Evolutionary conservation across 1,140 invertebrate genomes (phyloP).

Genomic region (Papilio dardanus): DNA sequence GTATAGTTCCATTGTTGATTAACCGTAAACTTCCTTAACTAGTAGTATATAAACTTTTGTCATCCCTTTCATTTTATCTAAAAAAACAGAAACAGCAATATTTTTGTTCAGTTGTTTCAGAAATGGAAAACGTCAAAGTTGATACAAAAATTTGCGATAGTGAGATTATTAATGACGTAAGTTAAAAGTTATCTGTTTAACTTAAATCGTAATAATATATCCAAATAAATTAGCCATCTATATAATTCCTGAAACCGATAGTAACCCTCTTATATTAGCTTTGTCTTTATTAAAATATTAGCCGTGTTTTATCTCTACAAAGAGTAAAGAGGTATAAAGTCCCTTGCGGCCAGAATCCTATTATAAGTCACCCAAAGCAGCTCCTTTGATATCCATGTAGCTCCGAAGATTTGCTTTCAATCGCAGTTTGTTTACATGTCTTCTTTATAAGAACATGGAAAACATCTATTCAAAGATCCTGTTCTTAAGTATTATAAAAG

Average conservation of each 20-base stretch:
- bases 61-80: no score
- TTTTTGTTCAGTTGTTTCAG: no score
- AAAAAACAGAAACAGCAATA: no score
- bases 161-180: no score
- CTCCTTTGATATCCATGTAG: not conserved
- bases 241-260: no score
- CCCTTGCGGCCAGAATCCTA: not conserved
- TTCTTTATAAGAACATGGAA: not conserved
- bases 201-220: not conserved
- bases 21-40: no score
- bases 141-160: no score
- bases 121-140: no score
- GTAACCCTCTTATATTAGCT: not conserved
- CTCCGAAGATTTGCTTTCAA: not conserved
- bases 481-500: not conserved
- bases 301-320: not conserved
- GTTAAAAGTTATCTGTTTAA: no score
- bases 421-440: not conserved
- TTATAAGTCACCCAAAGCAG: slow-evolving; percentile 6
- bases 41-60: no score
- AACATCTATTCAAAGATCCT: not conserved
- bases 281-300: not conserved
- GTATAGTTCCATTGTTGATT: not conserved
- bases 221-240: not conserved
- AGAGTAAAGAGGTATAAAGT: not conserved